A percentile compares a stretch with the other conserved stretches of the same genome.
phyloP scores from a whole-genome alignment of 2,113 vertebrate genomes.

The Zapus hudsonius region DNA sequence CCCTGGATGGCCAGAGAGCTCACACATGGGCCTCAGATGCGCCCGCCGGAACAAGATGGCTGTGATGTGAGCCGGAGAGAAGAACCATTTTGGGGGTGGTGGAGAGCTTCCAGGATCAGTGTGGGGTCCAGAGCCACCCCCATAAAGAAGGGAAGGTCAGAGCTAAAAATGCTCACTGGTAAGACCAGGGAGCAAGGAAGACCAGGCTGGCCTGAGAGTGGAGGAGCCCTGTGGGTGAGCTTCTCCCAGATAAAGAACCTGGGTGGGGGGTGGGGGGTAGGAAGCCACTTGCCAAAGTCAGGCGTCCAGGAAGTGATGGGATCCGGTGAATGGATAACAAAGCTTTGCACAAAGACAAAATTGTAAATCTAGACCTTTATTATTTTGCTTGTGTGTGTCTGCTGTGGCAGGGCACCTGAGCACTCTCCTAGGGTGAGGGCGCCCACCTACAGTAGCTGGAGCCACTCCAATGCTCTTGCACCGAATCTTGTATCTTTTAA shows the following conservation, averaged over 20 bases:
- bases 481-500: too few species aligned
- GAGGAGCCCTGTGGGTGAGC: background rate
- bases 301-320: background rate
- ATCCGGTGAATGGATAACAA: background rate
- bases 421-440: too few species aligned
- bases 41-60: slow-evolving; percentile 75
- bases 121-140: background rate
- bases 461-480: too few species aligned
- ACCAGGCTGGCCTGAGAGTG: background rate
- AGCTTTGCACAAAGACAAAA: background rate
- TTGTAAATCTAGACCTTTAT: too few species aligned
- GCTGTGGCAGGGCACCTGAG: too few species aligned
- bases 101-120: background rate
- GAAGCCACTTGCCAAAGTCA: background rate
- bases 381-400: too few species aligned
- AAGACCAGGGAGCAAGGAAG: background rate
- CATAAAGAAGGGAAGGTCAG: background rate
- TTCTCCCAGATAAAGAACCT: background rate
- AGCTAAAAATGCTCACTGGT: background rate
- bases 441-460: too few species aligned
- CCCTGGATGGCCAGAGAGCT: slow-evolving; percentile 79
- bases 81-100: background rate
- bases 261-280: background rate
- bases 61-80: too few species aligned
- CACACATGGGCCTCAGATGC: slow-evolving; percentile 94